Evolutionary conservation across 2,113 vertebrate genomes (phyloP).

Genomic region (Telmatochromis sp.): DNA sequence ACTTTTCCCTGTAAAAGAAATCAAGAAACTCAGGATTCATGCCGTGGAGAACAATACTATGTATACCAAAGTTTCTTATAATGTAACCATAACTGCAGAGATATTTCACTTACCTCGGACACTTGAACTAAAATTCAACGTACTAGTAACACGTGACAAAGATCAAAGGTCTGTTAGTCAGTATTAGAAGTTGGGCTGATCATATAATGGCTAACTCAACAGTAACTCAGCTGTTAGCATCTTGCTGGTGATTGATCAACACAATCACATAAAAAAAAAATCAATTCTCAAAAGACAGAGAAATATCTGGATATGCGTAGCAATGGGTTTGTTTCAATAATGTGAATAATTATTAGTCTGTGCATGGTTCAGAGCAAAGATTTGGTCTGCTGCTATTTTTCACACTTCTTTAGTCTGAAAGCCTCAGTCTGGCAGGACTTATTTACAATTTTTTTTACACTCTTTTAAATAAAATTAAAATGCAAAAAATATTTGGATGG

Average conservation of each 20-base stretch:
- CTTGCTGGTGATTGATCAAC: not conserved
- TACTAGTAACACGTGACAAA: not conserved
- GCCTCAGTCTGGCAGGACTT: not conserved
- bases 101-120: not conserved
- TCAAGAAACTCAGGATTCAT: not conserved
- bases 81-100: not conserved
- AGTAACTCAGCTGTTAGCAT: not conserved
- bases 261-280: not conserved
- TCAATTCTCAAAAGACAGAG: not conserved
- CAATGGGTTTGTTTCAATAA: not conserved
- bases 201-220: not conserved
- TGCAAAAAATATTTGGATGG: not conserved
- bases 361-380: not conserved
- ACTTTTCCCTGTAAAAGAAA: not conserved
- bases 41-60: not conserved
- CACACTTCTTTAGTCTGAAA: not conserved
- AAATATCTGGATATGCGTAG: not conserved
- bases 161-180: not conserved
- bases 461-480: not conserved
- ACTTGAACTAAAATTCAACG: not conserved
- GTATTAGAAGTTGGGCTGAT: not conserved
- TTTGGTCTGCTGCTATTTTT: not conserved
- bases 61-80: not conserved
- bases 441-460: not conserved
- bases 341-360: not conserved